Evolutionary conservation across 1,140 invertebrate species (phyloP).

Genomic region (Euschistus heros): DNA sequence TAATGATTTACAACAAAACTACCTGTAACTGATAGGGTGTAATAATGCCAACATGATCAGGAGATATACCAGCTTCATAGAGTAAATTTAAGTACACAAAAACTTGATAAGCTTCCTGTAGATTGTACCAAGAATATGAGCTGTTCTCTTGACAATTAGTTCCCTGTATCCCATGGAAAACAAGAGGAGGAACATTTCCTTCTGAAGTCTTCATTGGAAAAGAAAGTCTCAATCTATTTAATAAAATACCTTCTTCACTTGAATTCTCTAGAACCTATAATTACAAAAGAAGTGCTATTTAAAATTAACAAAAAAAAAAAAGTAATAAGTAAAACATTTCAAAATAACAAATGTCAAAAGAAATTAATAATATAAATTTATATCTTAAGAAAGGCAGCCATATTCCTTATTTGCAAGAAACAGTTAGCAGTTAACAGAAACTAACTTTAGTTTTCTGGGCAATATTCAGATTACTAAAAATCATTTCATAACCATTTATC

Average conservation of each 20-base stretch:
- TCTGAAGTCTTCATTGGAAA: too few relatives aligned
- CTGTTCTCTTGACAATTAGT: slow-evolving; percentile 57
- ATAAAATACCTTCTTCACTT: slow-evolving; percentile 7
- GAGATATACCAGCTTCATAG: slow-evolving; percentile 48
- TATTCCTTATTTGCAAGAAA: too few relatives aligned
- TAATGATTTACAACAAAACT: slow-evolving; percentile 26
- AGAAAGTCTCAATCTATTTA: neutral
- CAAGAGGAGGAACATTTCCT: neutral
- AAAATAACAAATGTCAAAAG: too few relatives aligned
- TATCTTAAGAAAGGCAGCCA: too few relatives aligned
- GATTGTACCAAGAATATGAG: slow-evolving; percentile 86
- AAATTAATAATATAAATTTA: too few relatives aligned
- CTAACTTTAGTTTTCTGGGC: too few relatives aligned
- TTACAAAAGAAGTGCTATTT: too few relatives aligned
- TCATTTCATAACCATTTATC: too few relatives aligned
- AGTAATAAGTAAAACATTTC: too few relatives aligned
- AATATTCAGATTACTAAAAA: too few relatives aligned
- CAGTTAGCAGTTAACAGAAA: too few relatives aligned
- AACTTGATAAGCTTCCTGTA: slow-evolving; percentile 65
- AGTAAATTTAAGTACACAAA: slow-evolving; percentile 48
- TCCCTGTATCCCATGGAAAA: slow-evolving; percentile 76
- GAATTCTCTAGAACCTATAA: neutral
- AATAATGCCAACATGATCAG: slow-evolving; percentile 79
- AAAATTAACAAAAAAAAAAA: too few relatives aligned
- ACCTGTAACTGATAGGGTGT: slow-evolving; percentile 89